Evolutionary conservation across 2,888 invertebrate genomes (phyloP).

Genomic region (Bembecia ichneumoniformis): DNA sequence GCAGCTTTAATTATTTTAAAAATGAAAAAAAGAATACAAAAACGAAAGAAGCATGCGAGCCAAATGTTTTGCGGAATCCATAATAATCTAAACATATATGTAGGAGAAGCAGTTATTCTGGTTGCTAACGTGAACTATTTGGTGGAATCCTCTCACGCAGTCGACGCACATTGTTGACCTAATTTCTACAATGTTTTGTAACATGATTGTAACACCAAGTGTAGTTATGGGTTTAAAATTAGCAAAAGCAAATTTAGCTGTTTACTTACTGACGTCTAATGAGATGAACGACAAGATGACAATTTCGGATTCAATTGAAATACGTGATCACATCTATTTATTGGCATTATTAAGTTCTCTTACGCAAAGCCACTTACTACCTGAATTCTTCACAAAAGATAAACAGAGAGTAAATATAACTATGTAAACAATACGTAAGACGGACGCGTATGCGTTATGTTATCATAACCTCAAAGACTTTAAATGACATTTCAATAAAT

Average conservation of each 20-base stretch:
- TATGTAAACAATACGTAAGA: neutral
- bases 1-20: too few relatives aligned
- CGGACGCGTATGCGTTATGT: neutral
- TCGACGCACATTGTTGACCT: constrained; percentile 29
- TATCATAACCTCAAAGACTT: neutral
- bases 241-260: neutral
- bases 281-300: too few relatives aligned
- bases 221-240: constrained; percentile 7
- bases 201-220: constrained; percentile 31
- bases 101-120: constrained; percentile 1
- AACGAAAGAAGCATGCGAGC: neutral
- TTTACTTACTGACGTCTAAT: too few relatives aligned
- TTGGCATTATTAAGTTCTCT: neutral
- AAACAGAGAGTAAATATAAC: neutral
- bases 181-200: constrained; percentile 35
- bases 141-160: constrained; percentile 39
- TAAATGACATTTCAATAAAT: neutral
- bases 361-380: neutral
- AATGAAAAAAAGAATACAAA: too few relatives aligned
- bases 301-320: too few relatives aligned
- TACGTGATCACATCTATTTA: too few relatives aligned
- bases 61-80: constrained; percentile 1
- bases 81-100: constrained; percentile 14
- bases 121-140: constrained; percentile 13
- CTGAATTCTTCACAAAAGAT: neutral